Evolutionary conservation across 2,888 invertebrate species (phyloP).

Genomic region (Folsomia manolachei): DNA sequence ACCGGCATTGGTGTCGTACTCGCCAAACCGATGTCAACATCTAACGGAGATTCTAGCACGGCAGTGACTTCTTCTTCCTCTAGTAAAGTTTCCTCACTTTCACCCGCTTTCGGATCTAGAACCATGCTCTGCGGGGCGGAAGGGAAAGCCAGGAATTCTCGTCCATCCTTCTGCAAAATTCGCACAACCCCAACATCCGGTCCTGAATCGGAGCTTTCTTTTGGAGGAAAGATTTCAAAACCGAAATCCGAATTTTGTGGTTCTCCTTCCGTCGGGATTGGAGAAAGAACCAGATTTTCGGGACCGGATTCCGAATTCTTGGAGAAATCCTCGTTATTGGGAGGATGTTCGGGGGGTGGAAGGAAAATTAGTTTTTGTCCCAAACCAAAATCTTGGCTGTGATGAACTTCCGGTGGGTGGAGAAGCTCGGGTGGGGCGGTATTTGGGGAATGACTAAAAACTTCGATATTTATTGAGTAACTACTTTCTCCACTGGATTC

Average conservation of each 20-base stretch:
- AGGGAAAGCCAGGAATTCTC: not conserved
- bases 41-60: constrained; percentile 8
- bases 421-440: not conserved
- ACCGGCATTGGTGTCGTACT: constrained; percentile 21
- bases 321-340: not conserved
- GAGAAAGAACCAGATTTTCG: not conserved
- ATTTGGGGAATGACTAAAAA: not conserved
- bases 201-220: not conserved
- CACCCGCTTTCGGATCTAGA: not conserved
- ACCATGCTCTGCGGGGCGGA: not conserved
- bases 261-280: not conserved
- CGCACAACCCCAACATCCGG: not conserved
- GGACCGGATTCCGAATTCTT: not conserved
- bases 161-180: not conserved
- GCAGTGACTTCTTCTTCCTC: not conserved
- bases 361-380: not conserved
- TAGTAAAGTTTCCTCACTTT: not conserved
- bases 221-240: not conserved
- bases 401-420: not conserved
- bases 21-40: not conserved
- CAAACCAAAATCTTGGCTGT: no score
- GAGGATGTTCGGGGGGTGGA: not conserved
- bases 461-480: not conserved
- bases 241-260: not conserved
- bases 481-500: not conserved